Base-by-base conservation (phyloP, 2,797 vertebrate species). In the Sebastes jordani region DNA sequence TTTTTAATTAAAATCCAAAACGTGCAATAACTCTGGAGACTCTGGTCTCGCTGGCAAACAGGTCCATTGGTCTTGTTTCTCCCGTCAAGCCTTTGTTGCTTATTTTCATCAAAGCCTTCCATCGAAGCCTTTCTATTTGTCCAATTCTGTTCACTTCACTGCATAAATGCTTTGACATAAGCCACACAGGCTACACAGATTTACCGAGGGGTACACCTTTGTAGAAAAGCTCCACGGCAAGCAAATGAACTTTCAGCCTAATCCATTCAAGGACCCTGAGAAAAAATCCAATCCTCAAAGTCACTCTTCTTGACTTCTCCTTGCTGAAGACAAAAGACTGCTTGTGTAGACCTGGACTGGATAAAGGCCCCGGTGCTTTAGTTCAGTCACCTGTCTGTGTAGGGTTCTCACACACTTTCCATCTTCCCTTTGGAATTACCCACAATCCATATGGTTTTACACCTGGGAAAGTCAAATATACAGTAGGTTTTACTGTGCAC, bases 1-100 rank as follows among this genome's bases (percentile, higher is more conserved):
- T 91, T 91, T 95, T 95, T 95, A 94, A 96, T 95, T 95, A 94
- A 95, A 95, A 93, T 86, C 77, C 82, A 85, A 94, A 94, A 93
- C 89, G 91, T 81, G 76, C 88, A 91, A 93, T 93, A 94, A 93
- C 85, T 90, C 81, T 32, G 82, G 88, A 91, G 93, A 91, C 88
- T 84, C 56, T 54, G 86, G 87, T 71, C 76, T 88, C 46, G 81
- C 90, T 88, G 90, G 91, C 88, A 85, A 90, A 89, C 82, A 75
- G 89, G 85, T 89, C 78, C 71, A 61, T 75, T 68, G 84, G 77
- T 89, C 84, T 88, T 80, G 73, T 76, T 87, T 85, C 84, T 77
- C 80, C 70, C 74, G 63, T 85, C 72, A 42, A 79, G 77, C 77
- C 78, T 90, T 80, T 88, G 87, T 86, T 89, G 81, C 78, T 86